phyloP scores from a whole-genome alignment of 2,888 invertebrate genomes.

The Stegana nigrithorax region DNA sequence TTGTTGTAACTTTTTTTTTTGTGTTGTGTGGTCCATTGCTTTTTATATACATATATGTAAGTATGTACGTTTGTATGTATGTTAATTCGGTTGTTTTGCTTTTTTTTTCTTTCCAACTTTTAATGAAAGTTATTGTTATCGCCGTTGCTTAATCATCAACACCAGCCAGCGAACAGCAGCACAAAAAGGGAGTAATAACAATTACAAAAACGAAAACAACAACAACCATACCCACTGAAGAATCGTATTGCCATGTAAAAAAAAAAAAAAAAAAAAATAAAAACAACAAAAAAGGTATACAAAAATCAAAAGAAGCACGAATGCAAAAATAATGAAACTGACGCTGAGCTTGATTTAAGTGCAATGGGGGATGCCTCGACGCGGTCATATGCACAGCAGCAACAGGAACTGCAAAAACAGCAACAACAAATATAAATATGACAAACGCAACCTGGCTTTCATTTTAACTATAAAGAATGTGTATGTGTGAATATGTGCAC shows the following conservation, averaged over 20 bases:
- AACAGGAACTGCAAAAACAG: neutral
- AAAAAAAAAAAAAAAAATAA: no score
- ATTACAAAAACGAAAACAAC: no score
- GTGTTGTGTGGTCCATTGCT: neutral
- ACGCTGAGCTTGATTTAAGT: neutral
- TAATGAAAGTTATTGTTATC: conserved; percentile 11
- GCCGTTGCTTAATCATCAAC: neutral
- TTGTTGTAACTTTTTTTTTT: conserved; percentile 14
- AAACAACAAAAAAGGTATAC: no score
- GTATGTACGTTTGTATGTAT: no score
- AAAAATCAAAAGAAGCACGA: no score
- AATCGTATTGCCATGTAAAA: no score
- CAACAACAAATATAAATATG: no score
- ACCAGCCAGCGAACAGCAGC: neutral
- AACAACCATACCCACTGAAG: no score
- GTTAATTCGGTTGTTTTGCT: neutral
- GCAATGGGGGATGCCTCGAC: neutral
- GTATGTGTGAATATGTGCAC: neutral
- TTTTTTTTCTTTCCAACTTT: neutral
- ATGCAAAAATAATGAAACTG: no score
- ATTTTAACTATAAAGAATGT: no score
- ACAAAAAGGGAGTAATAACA: no score
- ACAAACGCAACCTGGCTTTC: no score
- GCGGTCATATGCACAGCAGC: neutral
- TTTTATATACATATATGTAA: neutral